Evolutionary conservation across 1,140 invertebrate genomes (phyloP).

Genomic region (Zophobas morio): DNA sequence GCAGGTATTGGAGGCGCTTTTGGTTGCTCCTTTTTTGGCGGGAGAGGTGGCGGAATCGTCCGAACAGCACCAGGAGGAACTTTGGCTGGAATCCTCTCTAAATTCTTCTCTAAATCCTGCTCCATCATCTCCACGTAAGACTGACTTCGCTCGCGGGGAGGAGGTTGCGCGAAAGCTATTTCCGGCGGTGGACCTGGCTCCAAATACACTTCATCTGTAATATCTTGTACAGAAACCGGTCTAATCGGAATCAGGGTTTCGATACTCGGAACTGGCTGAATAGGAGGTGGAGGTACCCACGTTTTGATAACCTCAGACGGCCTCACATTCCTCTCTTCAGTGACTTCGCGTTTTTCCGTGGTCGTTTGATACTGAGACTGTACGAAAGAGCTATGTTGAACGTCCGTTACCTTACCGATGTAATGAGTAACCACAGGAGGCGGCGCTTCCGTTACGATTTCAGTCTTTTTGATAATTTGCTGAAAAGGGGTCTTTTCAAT

Average conservation of each 20-base stretch:
- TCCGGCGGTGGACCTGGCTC: constrained; percentile 77
- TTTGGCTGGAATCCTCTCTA: constrained; percentile 71
- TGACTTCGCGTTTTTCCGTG: constrained; percentile 63
- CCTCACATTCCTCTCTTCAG: constrained; percentile 66
- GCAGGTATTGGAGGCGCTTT: constrained; percentile 67
- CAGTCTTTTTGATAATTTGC: constrained; percentile 50
- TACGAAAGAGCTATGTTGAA: constrained; percentile 15
- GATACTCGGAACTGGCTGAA: constrained; percentile 58
- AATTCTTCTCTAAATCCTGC: constrained; percentile 72
- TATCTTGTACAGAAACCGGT: constrained; percentile 66
- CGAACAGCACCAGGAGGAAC: constrained; percentile 71
- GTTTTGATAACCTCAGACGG: constrained; percentile 66
- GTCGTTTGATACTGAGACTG: constrained; percentile 39
- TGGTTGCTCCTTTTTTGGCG: constrained; percentile 69
- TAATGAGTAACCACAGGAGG: constrained; percentile 63
- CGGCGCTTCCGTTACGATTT: constrained; percentile 44
- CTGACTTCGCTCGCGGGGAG: constrained; percentile 67
- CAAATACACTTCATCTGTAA: constrained; percentile 69
- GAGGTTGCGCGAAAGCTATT: constrained; percentile 73
- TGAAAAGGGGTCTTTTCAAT: constrained; percentile 54
- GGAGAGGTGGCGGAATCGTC: constrained; percentile 69
- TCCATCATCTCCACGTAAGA: constrained; percentile 74
- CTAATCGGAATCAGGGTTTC: constrained; percentile 60
- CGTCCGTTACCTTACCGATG: constrained; percentile 61
- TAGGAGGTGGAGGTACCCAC: constrained; percentile 68